These are phyloP conservation scores for Eumacrocentrus americanus DNA, from an alignment of 2,888 invertebrate species.

Conservation along the genomic window DNA sequence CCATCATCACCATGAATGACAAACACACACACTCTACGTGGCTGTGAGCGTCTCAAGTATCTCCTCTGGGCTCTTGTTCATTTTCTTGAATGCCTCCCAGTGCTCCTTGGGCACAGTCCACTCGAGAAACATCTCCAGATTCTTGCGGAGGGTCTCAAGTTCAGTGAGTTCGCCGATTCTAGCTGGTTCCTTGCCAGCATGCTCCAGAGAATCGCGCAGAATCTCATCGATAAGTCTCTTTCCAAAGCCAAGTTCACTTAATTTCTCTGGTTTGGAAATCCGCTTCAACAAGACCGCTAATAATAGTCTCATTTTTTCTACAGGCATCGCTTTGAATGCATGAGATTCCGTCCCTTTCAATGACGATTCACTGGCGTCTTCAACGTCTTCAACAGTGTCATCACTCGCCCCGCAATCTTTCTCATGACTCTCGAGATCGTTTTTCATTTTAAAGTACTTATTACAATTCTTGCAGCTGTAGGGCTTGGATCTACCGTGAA, in stretches of 20 bases:
- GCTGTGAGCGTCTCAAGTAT: constrained; percentile 76
- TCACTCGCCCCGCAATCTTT: constrained; percentile 49
- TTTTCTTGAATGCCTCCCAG: constrained; percentile 76
- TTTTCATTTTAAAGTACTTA: constrained; percentile 78
- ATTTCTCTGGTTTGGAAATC: constrained; percentile 80
- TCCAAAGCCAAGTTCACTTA: constrained; percentile 79
- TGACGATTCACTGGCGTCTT: constrained; percentile 37
- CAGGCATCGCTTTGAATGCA: constrained; percentile 66
- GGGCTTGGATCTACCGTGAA: constrained; percentile 79
- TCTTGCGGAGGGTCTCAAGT: constrained; percentile 72
- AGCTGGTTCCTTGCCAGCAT: constrained; percentile 74
- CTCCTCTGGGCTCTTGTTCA: constrained; percentile 79
- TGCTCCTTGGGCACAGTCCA: constrained; percentile 82
- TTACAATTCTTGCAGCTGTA: constrained; percentile 79
- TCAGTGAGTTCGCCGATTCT: constrained; percentile 65
- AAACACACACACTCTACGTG: constrained; percentile 44
- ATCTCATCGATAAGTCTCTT: constrained; percentile 80
- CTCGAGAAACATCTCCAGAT: constrained; percentile 78
- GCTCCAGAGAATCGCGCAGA: constrained; percentile 76
- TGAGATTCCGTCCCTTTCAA: constrained; percentile 43
- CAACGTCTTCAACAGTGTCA: constrained; percentile 28
- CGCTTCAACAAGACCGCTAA: constrained; percentile 82
- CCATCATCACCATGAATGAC: neutral
- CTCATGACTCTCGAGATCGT: constrained; percentile 72
- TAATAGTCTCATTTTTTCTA: constrained; percentile 79